phyloP scores from a whole-genome alignment of 2,797 vertebrate genomes.

The Chanos chanos region DNA sequence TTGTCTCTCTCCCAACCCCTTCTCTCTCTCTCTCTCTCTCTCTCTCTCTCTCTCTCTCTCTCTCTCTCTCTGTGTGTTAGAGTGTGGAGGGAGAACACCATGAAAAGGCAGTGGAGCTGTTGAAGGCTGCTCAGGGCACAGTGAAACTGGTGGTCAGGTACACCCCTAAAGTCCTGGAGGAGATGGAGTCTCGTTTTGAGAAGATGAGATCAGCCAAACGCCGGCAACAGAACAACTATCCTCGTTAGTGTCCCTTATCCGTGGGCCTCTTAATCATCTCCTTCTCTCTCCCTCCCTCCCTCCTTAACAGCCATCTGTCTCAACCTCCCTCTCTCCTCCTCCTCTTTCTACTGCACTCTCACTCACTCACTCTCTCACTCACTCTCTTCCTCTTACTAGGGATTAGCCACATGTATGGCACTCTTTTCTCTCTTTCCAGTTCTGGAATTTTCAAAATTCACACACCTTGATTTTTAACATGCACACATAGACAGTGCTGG shows the following conservation, averaged over 20 bases:
- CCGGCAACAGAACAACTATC: conserved; percentile 91
- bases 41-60: neutral
- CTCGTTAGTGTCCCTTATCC: conserved; percentile 65
- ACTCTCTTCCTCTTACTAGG: conserved; percentile 32
- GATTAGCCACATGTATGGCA: conserved; percentile 47
- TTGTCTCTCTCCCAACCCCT: no score
- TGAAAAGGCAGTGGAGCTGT: conserved; percentile 95
- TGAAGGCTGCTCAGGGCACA: conserved; percentile 95
- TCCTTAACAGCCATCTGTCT: neutral
- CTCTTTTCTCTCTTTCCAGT: conserved; percentile 23
- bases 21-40: neutral
- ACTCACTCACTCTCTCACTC: conserved; percentile 41
- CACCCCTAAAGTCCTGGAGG: conserved; percentile 95
- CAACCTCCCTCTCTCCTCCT: neutral
- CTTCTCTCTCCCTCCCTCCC: conserved; percentile 35
- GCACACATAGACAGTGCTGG: conserved; percentile 16
- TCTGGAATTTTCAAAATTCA: conserved; percentile 36
- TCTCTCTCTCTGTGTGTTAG: conserved; percentile 58
- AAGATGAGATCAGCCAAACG: conserved; percentile 98
- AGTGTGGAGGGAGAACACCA: conserved; percentile 98
- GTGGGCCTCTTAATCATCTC: conserved; percentile 48
- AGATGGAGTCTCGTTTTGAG: conserved; percentile 98
- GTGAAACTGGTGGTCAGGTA: conserved; percentile 98
- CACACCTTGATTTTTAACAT: conserved; percentile 23
- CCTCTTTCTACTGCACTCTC: conserved; percentile 46